Conservation (phyloP, 2,113 vertebrate genomes). For the Thamnophis sirtalis region DNA sequence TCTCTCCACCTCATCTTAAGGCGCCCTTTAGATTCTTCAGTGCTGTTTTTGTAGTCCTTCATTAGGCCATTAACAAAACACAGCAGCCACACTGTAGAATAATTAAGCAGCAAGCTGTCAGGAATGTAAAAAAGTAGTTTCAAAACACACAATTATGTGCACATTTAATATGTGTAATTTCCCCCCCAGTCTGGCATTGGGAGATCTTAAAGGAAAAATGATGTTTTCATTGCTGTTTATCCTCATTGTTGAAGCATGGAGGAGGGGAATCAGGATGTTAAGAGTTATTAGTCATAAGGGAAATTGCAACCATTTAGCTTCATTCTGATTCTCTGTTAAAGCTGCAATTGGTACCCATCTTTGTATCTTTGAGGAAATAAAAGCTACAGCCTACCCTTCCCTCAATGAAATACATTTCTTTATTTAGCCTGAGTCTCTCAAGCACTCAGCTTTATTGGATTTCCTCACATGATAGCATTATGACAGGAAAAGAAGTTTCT, state of each 20-base stretch:
- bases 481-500: not conserved
- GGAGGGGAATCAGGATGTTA: not conserved
- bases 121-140: not conserved
- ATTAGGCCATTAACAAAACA: fast-evolving
- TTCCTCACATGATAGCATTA: not conserved
- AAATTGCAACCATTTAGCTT: not conserved
- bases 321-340: not conserved
- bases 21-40: not conserved
- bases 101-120: not conserved
- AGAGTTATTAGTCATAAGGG: not conserved
- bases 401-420: not conserved
- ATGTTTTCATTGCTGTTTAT: not conserved
- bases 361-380: not conserved
- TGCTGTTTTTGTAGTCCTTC: fast-evolving
- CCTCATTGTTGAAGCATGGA: not conserved
- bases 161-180: not conserved
- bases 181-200: not conserved
- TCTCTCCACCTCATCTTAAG: not conserved
- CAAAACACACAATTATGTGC: not conserved
- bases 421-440: not conserved
- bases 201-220: not conserved
- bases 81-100: not conserved
- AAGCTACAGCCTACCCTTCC: not conserved
- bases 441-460: not conserved
- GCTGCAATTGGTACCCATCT: not conserved